phyloP scores from a whole-genome alignment of 2,888 invertebrate species.

The Epinotia ramella region DNA sequence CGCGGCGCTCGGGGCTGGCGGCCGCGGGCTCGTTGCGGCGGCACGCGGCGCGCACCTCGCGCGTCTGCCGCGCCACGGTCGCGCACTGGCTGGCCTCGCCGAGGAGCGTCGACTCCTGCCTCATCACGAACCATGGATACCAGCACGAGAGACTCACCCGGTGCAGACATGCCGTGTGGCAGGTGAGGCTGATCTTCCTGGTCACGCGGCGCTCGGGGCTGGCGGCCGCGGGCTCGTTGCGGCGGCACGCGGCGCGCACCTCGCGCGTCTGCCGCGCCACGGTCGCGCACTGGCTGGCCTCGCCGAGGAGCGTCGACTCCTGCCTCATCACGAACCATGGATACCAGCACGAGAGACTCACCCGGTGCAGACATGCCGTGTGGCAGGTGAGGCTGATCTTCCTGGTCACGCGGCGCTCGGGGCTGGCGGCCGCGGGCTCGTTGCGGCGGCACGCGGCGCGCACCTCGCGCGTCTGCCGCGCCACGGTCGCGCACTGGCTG shows the following conservation, averaged over 20 bases:
- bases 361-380: constrained; percentile 66
- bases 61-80: constrained; percentile 70
- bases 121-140: background rate
- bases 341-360: background rate
- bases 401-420: constrained; percentile 67
- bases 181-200: constrained; percentile 90
- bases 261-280: constrained; percentile 80
- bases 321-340: constrained; percentile 9
- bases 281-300: constrained; percentile 49
- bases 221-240: constrained; percentile 86
- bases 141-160: background rate
- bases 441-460: constrained; percentile 86
- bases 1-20: constrained; percentile 62
- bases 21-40: constrained; percentile 85
- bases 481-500: constrained; percentile 52
- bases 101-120: constrained; percentile 44
- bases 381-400: constrained; percentile 91
- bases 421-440: constrained; percentile 80
- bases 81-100: constrained; percentile 48
- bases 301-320: constrained; percentile 41
- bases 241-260: constrained; percentile 85
- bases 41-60: constrained; percentile 86
- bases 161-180: constrained; percentile 82
- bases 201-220: constrained; percentile 59
- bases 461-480: constrained; percentile 84